These are phyloP conservation scores for Orchestia grillus DNA, from an alignment of 1,140 invertebrate species.

Conservation along the genomic window DNA sequence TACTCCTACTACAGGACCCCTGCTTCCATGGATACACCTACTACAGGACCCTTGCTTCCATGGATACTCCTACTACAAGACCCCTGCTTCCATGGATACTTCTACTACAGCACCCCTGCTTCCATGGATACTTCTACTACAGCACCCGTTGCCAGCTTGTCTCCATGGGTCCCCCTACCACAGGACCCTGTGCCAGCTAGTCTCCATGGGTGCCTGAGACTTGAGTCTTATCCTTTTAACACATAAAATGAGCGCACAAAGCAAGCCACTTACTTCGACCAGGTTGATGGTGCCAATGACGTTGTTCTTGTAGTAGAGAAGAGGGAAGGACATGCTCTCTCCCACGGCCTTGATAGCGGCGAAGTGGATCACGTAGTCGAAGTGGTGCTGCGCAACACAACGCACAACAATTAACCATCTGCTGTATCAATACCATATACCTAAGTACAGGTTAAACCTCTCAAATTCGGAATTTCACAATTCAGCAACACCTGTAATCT, in stretches of 20 bases:
- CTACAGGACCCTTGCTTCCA: too few relatives aligned
- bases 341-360: conserved; percentile 95
- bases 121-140: too few relatives aligned
- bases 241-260: not conserved
- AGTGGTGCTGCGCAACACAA: conserved; percentile 80
- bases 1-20: too few relatives aligned
- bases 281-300: conserved; percentile 89
- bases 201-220: not conserved
- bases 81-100: too few relatives aligned
- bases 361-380: conserved; percentile 93
- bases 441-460: too few relatives aligned
- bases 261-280: conserved; percentile 78
- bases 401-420: not conserved
- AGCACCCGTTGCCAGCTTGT: too few relatives aligned
- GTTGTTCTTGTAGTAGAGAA: conserved; percentile 94
- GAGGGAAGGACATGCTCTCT: conserved; percentile 89
- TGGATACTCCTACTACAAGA: too few relatives aligned
- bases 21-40: too few relatives aligned
- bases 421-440: too few relatives aligned
- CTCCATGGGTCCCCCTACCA: too few relatives aligned
- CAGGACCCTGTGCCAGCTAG: not conserved
- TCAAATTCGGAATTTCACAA: too few relatives aligned
- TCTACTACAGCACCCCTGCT: too few relatives aligned
- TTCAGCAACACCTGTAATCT: not conserved
- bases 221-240: not conserved